Percentiles rank a stretch among this genome's conserved stretches.
phyloP scores from a whole-genome alignment of 2,113 vertebrate species.

The Ailurus styani region DNA sequence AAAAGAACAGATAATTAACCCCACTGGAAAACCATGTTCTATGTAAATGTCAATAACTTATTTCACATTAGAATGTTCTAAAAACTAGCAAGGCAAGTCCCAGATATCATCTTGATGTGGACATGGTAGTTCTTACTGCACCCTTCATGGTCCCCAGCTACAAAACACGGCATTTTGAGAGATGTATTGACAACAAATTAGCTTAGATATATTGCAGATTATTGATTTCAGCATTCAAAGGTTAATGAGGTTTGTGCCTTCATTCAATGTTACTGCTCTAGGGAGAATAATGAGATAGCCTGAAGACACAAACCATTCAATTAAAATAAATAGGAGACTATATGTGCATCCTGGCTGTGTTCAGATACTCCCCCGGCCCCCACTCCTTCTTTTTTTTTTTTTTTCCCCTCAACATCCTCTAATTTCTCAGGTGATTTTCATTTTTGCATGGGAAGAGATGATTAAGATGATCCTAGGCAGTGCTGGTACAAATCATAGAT shows the following conservation, averaged over 20 bases:
- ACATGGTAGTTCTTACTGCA: neutral
- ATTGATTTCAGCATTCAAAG: constrained; percentile 88
- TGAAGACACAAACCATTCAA: constrained; percentile 73
- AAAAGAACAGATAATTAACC: neutral
- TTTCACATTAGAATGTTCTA: neutral
- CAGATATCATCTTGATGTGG: neutral
- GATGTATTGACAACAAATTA: constrained; percentile 87
- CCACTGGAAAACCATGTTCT: neutral
- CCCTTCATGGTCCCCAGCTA: constrained; percentile 26
- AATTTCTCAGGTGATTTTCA: constrained; percentile 36
- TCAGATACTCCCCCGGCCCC: neutral
- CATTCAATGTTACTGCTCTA: constrained; percentile 68
- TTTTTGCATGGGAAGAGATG: neutral
- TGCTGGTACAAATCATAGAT: neutral
- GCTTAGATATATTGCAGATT: constrained; percentile 86
- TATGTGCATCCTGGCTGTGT: constrained; percentile 26
- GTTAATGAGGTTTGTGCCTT: constrained; percentile 84
- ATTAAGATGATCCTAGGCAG: neutral
- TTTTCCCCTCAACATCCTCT: neutral
- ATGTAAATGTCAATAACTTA: neutral
- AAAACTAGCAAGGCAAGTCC: neutral
- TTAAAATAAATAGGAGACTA: constrained; percentile 75
- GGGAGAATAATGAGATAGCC: constrained; percentile 74
- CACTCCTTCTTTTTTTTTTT: neutral
- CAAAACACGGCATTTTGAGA: constrained; percentile 6